Evolutionary conservation across 2,888 invertebrate genomes (phyloP), one percentile per base, ranked within the genome.

Genomic region (Hypomecis punctinalis): DNA sequence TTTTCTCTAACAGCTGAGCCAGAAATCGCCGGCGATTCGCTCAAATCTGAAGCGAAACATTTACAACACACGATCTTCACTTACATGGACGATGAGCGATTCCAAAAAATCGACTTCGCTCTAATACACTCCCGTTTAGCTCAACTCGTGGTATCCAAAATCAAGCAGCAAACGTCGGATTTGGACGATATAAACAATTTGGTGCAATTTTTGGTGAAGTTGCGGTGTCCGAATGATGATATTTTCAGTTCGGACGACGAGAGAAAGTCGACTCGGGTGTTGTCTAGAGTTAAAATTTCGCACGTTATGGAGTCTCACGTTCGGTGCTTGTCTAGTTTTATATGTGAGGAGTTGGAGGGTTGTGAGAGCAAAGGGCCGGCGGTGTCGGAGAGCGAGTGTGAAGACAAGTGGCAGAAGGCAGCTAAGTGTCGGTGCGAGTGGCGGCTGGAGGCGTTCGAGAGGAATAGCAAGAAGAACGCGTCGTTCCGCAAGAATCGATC

Each of bases 21-120:
- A 0, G 94, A 94, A 66, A 90, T 94, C 0, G 94, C 94, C 0
- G 93, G 92, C 0, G 92, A 94, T 66, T 92, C 94, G 0, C 82
- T 96, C n/a, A 94, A 95, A 76, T 93, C 94, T 0, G 96, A 96
- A 88, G 93, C 95, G 0, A 95, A 95, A 82, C 95, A 95, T 80
- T 85, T 96, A 46, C 95, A 96, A 79, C 94, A 95, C 69, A 93
- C 96, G 5, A 95, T 96, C 49, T 93, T 89, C 58, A 95, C 95
- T 45, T 96, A 95, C 79, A 95, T 95, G 93, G 94, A 95, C 68
- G 96, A 96, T 79, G 88, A 91, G 33, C 85, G 96, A 67, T 96
- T 96, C 80, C 83, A 92, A 5, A 90, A 93, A 11, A 94, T 95
- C 0, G 93, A 96, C 79, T 96, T 96, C 76, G 92, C 94, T 9